Evolutionary conservation across 2,888 invertebrate genomes (phyloP), one percentile per base, ranked within the genome.

Genomic region (Linnaemya vulpina): DNA sequence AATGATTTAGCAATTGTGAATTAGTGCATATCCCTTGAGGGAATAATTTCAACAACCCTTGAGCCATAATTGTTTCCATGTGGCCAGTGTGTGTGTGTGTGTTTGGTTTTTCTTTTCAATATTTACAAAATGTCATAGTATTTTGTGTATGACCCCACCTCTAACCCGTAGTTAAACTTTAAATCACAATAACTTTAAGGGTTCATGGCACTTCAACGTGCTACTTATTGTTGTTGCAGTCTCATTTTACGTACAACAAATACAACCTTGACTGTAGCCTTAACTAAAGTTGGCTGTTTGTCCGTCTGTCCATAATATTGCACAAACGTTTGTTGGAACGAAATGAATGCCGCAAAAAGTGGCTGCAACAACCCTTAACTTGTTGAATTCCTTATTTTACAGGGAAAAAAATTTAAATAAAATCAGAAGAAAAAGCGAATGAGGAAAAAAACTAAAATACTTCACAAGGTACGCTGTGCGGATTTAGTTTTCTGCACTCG

Each of bases 311-410:
- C 80, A 35, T 74, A 68, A n/a, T 68, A 58, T 71, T 85, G 82
- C 82, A 82, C 82, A 77, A 76, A 43, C 68, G 70, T 51, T 67
- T 53, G 49, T 38, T 55, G 25, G 67, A 73, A 73, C 68, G 78
- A 78, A 83, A 83, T 79, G 71, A 87, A 83, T 83, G 58, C 87
- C 84, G 82, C 79, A 86, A 76, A 87, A 85, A 87, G 68, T 84
- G 77, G 74, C 81, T 84, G 86, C 78, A 81, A 76, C 91, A 90
- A 90, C 91, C 90, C 91, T 89, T 90, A 90, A 90, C 90, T 90
- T 91, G 90, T 91, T 90, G 90, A 89, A 89, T 88, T 89, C 85
- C 86, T 43, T 30, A 62, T 74, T 35, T 62, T 73, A 49, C 10
- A 67, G 51, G 11, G 49, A 51, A 58, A 67, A 82, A 58, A 55